These are phyloP conservation scores for Argyra leucocephala DNA, from an alignment of 2,888 invertebrate species.

Conservation along the genomic window DNA sequence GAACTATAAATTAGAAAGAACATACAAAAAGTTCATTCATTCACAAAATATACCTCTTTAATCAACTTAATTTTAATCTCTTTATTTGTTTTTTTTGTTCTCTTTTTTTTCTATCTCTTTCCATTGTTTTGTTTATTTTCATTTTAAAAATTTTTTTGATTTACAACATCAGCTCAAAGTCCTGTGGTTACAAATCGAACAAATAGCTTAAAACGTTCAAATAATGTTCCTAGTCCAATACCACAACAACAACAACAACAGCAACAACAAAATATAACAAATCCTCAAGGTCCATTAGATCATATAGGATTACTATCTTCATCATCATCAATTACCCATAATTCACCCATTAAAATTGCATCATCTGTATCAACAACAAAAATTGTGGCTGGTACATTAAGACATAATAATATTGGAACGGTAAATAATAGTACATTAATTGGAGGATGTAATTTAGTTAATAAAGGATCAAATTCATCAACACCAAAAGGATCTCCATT, in stretches of 20 bases:
- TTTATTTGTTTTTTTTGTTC: background rate
- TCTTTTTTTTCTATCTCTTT: background rate
- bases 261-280: constrained; percentile 12
- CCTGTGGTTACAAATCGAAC: constrained; percentile 31
- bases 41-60: background rate
- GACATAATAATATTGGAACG: constrained; percentile 25
- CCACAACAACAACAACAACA: constrained; percentile 14
- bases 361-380: constrained; percentile 29
- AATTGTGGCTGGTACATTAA: constrained; percentile 31
- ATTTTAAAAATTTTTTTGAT: too few relatives aligned
- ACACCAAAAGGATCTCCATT: constrained; percentile 49
- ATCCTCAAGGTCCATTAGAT: constrained; percentile 6
- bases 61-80: background rate
- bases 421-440: background rate
- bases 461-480: constrained; percentile 43
- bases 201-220: constrained; percentile 33
- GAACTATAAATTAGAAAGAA: background rate
- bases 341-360: constrained; percentile 9
- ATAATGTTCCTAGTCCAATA: constrained; percentile 26
- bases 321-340: constrained; percentile 8
- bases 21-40: background rate
- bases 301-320: background rate
- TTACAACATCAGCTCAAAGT: constrained; percentile 36
- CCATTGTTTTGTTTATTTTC: background rate
- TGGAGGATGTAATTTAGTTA: constrained; percentile 15